Percentiles rank a stretch among this genome's conserved stretches.
Evolutionary conservation across 2,797 vertebrate species (phyloP).

Genomic region (Labroides dimidiatus): DNA sequence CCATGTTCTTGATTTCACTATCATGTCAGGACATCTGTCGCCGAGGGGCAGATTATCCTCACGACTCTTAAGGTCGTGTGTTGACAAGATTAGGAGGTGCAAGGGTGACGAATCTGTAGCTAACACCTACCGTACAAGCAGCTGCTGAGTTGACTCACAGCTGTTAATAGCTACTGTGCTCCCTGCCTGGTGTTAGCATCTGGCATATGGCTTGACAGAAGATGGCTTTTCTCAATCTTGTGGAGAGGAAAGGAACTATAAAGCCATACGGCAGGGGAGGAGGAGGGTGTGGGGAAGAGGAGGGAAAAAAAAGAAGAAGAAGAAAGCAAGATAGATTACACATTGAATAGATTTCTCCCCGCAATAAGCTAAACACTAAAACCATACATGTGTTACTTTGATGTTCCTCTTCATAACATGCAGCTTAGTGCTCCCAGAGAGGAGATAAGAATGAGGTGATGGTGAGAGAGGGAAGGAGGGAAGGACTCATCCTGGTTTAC

Average conservation of each 20-base stretch:
- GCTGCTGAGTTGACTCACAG: conserved; percentile 59
- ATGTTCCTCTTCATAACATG: conserved; percentile 33
- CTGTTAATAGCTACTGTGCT: conserved; percentile 60
- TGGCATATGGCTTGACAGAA: conserved; percentile 40
- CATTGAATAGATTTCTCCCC: conserved; percentile 22
- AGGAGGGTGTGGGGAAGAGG: conserved; percentile 2
- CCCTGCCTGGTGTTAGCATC: conserved; percentile 56
- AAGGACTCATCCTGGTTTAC: conserved; percentile 27
- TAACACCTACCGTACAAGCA: conserved; percentile 63
- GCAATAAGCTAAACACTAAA: conserved; percentile 16
- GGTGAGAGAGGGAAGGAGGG: conserved; percentile 17
- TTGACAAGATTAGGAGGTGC: conserved; percentile 72
- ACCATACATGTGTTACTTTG: conserved; percentile 33
- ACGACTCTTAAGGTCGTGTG: conserved; percentile 60
- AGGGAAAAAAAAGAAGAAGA: conserved; percentile 11
- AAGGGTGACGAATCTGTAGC: conserved; percentile 55
- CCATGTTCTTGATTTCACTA: conserved; percentile 47
- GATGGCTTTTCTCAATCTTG: conserved; percentile 55
- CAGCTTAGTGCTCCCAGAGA: conserved; percentile 40
- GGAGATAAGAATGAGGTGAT: conserved; percentile 28
- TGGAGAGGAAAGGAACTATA: conserved; percentile 11
- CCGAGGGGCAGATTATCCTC: conserved; percentile 60
- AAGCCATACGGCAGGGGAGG: conserved; percentile 21
- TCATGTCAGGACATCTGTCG: conserved; percentile 63
- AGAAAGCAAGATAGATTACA: conserved; percentile 22